Conservation (phyloP, 53 echinoderm and acorn worm genomes). For the Crossaster papposus region DNA sequence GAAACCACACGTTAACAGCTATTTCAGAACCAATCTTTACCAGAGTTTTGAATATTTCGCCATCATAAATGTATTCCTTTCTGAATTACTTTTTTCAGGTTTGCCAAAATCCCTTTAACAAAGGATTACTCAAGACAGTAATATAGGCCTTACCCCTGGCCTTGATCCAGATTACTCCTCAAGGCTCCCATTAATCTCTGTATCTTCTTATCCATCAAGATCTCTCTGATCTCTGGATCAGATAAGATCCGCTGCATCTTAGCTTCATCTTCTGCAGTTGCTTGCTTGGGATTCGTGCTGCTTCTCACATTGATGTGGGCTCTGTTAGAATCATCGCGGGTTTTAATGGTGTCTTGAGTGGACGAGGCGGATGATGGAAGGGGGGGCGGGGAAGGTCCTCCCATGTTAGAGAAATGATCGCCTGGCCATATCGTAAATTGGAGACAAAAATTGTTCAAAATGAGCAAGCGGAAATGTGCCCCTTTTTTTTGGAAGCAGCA, state of each 20-base stretch:
- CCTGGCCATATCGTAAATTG: neutral
- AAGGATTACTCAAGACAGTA: neutral
- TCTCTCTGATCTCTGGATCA: constrained; percentile 76
- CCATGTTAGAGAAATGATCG: constrained; percentile 31
- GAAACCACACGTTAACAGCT: no score
- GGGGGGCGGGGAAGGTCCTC: neutral
- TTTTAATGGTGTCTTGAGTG: constrained; percentile 8
- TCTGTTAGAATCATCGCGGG: constrained; percentile 38
- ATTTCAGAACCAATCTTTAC: no score
- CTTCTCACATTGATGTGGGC: constrained; percentile 74
- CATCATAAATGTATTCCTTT: no score
- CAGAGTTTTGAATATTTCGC: no score
- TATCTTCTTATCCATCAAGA: constrained; percentile 68
- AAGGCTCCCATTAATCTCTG: constrained; percentile 73
- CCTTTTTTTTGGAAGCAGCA: no score
- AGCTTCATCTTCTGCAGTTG: constrained; percentile 80
- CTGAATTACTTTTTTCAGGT: neutral
- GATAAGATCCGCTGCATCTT: constrained; percentile 85
- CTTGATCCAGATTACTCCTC: constrained; percentile 74
- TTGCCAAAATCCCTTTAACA: neutral
- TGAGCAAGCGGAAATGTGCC: no score
- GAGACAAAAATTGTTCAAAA: neutral
- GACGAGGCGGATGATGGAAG: constrained; percentile 40
- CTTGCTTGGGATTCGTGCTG: constrained; percentile 83
- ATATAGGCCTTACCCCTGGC: constrained; percentile 71